phyloP scores from a whole-genome alignment of 2,888 invertebrate genomes.

The Tetragonisca angustula region DNA sequence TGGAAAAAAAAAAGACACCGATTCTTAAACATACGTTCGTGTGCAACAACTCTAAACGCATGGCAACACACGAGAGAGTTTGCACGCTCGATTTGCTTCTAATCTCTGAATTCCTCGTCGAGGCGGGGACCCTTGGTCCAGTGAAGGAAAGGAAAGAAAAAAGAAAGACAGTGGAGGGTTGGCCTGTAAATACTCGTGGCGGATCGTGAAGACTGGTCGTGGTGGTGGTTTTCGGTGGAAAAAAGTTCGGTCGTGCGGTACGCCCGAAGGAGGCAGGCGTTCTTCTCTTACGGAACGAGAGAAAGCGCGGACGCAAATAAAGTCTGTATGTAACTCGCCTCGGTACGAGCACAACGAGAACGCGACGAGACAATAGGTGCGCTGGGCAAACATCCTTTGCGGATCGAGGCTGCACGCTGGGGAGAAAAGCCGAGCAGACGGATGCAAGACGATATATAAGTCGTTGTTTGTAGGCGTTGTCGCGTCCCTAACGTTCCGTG shows the following conservation, averaged over 20 bases:
- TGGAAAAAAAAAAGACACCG: too few species aligned
- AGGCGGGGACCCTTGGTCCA: background rate
- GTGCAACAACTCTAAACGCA: too few species aligned
- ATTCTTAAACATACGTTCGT: too few species aligned
- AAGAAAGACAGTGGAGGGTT: background rate
- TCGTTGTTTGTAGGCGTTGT: background rate
- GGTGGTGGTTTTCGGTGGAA: constrained; percentile 41
- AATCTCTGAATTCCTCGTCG: background rate
- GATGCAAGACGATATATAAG: constrained; percentile 12
- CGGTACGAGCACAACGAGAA: constrained; percentile 23
- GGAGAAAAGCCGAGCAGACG: background rate
- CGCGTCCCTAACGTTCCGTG: background rate
- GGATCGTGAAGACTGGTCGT: background rate
- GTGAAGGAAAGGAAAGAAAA: background rate
- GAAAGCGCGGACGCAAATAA: constrained; percentile 49
- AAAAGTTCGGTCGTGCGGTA: constrained; percentile 16
- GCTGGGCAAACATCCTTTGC: constrained; percentile 59
- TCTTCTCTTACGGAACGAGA: background rate
- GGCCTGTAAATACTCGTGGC: constrained; percentile 53
- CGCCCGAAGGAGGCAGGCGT: constrained; percentile 28
- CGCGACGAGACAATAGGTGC: constrained; percentile 57
- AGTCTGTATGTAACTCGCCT: constrained; percentile 35
- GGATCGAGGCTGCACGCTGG: constrained; percentile 39
- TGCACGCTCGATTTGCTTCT: background rate
- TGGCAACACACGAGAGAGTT: too few species aligned